Evolutionary conservation across 2,113 vertebrate species (phyloP).

Genomic region (Oxygymnocypris stewartii): DNA sequence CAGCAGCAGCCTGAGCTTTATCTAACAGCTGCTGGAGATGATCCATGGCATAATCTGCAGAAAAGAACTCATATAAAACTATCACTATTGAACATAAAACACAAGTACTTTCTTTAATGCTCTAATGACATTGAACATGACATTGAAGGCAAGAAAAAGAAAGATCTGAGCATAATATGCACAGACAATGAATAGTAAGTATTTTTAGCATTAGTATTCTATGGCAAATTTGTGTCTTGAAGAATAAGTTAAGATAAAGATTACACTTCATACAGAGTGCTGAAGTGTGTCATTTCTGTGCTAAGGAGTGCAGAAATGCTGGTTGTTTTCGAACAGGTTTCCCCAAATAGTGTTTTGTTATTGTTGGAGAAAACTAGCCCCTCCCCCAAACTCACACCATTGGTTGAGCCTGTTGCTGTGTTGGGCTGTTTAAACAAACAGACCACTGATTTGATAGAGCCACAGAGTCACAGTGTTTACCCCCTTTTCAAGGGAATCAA

Average conservation of each 20-base stretch:
- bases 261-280: too few relatives aligned
- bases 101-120: not conserved
- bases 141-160: not conserved
- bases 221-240: not conserved
- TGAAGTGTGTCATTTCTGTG: too few relatives aligned
- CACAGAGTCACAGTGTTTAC: not conserved
- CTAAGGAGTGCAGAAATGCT: not conserved
- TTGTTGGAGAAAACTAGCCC: not conserved
- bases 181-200: not conserved
- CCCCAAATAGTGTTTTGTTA: not conserved
- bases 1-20: conserved; percentile 88
- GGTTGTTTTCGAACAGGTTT: not conserved
- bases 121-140: not conserved
- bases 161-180: not conserved
- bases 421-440: not conserved
- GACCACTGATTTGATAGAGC: not conserved
- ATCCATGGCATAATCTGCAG: conserved; percentile 88
- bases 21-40: conserved; percentile 90
- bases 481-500: not conserved
- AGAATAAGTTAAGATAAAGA: not conserved
- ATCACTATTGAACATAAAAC: not conserved
- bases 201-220: not conserved
- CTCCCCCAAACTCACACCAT: not conserved
- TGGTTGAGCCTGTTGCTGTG: not conserved
- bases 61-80: conserved; percentile 7